phyloP scores from a whole-genome alignment of 2,797 vertebrate species.

The Lutjanus campechanus region DNA sequence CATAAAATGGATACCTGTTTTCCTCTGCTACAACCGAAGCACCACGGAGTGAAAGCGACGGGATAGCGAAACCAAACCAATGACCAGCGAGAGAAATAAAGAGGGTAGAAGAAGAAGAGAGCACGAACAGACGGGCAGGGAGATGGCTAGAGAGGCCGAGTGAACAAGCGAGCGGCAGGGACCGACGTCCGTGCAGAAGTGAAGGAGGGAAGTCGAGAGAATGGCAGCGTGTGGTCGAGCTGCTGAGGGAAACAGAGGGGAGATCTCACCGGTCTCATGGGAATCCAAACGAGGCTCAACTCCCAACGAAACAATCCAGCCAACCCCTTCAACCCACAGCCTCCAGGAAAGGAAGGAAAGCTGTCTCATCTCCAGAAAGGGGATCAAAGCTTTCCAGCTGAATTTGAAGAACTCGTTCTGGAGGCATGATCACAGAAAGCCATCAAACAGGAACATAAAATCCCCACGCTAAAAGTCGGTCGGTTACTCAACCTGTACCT shows the following conservation, averaged over 20 bases:
- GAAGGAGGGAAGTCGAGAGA: slow-evolving; percentile 76
- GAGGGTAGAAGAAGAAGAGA: slow-evolving; percentile 81
- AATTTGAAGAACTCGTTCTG: slow-evolving; percentile 78
- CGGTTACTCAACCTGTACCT: slow-evolving; percentile 65
- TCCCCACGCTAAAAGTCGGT: slow-evolving; percentile 87
- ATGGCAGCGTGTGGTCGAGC: slow-evolving; percentile 87
- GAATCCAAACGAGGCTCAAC: slow-evolving; percentile 79
- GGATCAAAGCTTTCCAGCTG: slow-evolving; percentile 49
- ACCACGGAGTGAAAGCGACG: slow-evolving; percentile 98
- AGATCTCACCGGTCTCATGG: slow-evolving; percentile 66
- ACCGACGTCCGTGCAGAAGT: slow-evolving; percentile 72
- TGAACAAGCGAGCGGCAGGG: slow-evolving; percentile 85
- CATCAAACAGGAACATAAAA: slow-evolving; percentile 51
- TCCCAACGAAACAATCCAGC: slow-evolving; percentile 75
- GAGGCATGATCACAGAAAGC: slow-evolving; percentile 50
- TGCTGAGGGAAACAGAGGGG: slow-evolving; percentile 81
- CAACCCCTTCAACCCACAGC: slow-evolving; percentile 74
- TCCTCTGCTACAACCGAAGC: slow-evolving; percentile 99
- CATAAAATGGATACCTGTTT: slow-evolving; percentile 99
- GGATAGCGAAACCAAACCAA: slow-evolving; percentile 94
- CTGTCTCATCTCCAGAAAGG: slow-evolving; percentile 74
- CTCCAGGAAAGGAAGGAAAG: slow-evolving; percentile 73
- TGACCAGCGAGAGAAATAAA: slow-evolving; percentile 87
- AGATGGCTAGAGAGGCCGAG: slow-evolving; percentile 77
- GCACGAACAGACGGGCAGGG: slow-evolving; percentile 85